Evolutionary conservation across 2,888 invertebrate species (phyloP).

Genomic region (Platycheirus rosarum): DNA sequence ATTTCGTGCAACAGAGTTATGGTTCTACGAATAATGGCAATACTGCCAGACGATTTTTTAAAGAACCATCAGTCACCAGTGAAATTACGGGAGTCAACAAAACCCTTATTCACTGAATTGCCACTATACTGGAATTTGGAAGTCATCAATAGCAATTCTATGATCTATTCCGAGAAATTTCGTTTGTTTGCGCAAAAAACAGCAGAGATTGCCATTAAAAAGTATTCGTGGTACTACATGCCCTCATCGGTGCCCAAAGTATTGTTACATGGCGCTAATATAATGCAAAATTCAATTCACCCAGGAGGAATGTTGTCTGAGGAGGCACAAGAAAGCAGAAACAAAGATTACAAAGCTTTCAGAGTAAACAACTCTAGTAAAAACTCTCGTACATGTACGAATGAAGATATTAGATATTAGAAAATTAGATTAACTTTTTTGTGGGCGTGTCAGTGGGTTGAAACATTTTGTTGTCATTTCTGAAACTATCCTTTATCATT

Average conservation of each 20-base stretch:
- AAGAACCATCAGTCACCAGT: neutral
- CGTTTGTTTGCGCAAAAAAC: constrained; percentile 52
- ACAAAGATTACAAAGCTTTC: constrained; percentile 45
- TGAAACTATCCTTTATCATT: too few relatives aligned
- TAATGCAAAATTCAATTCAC: neutral
- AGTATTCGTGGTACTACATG: constrained; percentile 31
- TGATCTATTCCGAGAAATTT: constrained; percentile 12
- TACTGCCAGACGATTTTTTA: too few relatives aligned
- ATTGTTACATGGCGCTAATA: constrained; percentile 31
- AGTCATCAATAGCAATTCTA: constrained; percentile 57
- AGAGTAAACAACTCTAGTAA: neutral
- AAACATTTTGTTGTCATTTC: too few relatives aligned
- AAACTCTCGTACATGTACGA: constrained; percentile 24
- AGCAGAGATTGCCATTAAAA: neutral
- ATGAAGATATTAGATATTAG: constrained; percentile 13
- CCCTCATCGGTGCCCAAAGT: too few relatives aligned
- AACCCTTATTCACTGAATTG: constrained; percentile 43
- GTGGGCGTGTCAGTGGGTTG: too few relatives aligned
- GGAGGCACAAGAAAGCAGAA: constrained; percentile 43
- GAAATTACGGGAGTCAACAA: constrained; percentile 68
- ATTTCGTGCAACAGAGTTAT: neutral
- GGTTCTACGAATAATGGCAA: too few relatives aligned
- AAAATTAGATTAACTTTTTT: too few relatives aligned
- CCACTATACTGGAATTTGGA: constrained; percentile 64
- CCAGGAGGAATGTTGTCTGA: constrained; percentile 16